Percentiles rank a stretch among this genome's conserved stretches.
These are phyloP conservation scores for Alligator sinensis DNA, from an alignment of 2,113 vertebrate species.

Conservation along the genomic window DNA sequence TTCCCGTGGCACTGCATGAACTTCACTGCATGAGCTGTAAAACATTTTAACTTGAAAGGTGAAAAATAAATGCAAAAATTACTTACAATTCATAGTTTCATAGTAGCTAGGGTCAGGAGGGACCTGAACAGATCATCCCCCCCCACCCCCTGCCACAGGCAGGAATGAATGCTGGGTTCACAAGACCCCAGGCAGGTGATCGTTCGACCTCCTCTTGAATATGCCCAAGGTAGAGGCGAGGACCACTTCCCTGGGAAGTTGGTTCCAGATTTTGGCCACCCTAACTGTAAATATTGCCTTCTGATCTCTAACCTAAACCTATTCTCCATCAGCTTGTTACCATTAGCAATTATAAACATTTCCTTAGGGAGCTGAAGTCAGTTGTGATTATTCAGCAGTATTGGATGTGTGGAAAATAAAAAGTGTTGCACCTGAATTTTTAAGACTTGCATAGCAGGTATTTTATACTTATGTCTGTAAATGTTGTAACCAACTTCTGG, in stretches of 20 bases:
- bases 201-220: no score
- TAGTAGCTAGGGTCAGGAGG: no score
- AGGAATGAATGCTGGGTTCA: no score
- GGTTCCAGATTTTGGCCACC: no score
- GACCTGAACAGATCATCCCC: no score
- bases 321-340: no score
- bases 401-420: neutral
- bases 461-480: neutral
- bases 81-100: no score
- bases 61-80: neutral
- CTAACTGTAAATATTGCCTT: neutral
- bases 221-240: no score
- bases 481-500: neutral
- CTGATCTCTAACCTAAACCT: no score
- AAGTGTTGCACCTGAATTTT: neutral
- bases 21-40: neutral
- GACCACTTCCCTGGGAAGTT: no score
- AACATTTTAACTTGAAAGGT: neutral
- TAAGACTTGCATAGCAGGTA: neutral
- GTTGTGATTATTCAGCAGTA: neutral
- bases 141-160: no score
- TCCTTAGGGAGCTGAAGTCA: neutral
- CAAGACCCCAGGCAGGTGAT: no score
- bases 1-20: neutral
- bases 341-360: neutral